Base-by-base conservation (phyloP, 2,888 invertebrate species). In the Drosophila neonasuta region DNA sequence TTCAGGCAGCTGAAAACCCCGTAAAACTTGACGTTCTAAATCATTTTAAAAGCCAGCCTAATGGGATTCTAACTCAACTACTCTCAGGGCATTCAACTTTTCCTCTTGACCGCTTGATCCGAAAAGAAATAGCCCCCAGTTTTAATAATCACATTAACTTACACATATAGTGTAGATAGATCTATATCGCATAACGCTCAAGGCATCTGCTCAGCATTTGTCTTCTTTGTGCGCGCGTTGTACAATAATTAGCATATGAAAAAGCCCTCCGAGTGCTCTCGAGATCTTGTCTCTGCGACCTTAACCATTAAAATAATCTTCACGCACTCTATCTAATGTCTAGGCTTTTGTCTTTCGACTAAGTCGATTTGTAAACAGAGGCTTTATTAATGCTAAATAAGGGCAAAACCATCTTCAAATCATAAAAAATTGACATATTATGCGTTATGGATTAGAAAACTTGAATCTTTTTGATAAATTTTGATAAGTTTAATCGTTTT, bases 31-130 rank as follows among this genome's bases (percentile, higher is more conserved):
- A 46, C 3, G 75, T 82, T 82, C 86, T 81, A 75, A 83, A 67
- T 83, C 86, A 72, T 58, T 65, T 68, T 45, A 57, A 57, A 63
- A 42, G 36, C 36, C 46, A 68, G 71, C 60, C 56, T 71, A 69
- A 75, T 69, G 64, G 30, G 30, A 32, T 36, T 69, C 79, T 68
- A 60, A 51, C 41, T 48, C 11, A 30, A 24, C 24, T n/a, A 48
- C 29, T 7, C 63, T 65, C 64, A 63, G 81, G 86, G 76, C 81
- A 80, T 86, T 81, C 84, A 86, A 86, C 86, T 80, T 83, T 57
- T 42, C 48, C 11, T 56, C 71, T 60, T 66, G 55, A 61, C 48
- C 71, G 51, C 60, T 6, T 34, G 42, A 17, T 52, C 58, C 11
- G 49, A 57, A 54, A 15, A 30, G 9, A 58, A 8, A 17, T 49